A percentile compares a stretch with the other conserved stretches of the same genome.
Conservation (phyloP, 2,797 vertebrate genomes). For the Syncerus caffer region DNA sequence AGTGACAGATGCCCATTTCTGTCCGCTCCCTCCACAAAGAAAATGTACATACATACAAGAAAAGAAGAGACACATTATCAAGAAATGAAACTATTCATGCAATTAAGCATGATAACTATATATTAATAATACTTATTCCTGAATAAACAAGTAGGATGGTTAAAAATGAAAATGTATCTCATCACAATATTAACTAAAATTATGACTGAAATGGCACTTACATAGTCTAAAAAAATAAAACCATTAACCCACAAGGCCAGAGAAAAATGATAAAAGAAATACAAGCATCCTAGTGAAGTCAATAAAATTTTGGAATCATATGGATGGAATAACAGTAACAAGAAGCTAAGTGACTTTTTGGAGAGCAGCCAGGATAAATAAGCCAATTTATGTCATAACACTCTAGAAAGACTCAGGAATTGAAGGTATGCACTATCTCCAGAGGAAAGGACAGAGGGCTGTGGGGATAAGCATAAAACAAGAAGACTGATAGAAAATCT, state of each 20-base stretch:
- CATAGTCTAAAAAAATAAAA: not conserved
- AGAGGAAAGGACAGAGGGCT: not conserved
- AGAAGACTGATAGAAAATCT: not conserved
- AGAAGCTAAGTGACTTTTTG: constrained; percentile 39
- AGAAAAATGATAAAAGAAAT: constrained; percentile 40
- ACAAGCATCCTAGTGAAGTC: constrained; percentile 17
- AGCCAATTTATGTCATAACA: not conserved
- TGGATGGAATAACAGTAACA: not conserved
- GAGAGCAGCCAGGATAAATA: not conserved
- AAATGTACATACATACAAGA: not conserved
- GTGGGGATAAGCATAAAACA: not conserved
- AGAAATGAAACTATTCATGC: not conserved
- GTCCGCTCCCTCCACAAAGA: not conserved
- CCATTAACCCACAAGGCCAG: not conserved
- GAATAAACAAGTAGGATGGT: not conserved
- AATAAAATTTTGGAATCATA: constrained; percentile 9
- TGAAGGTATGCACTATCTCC: not conserved
- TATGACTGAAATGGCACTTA: not conserved
- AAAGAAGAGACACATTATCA: not conserved
- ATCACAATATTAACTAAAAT: not conserved
- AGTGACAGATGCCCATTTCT: not conserved
- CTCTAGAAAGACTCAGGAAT: not conserved
- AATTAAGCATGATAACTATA: not conserved
- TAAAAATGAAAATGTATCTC: not conserved
- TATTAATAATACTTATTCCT: not conserved